These are phyloP conservation scores for Ailuropoda melanoleuca DNA, from an alignment of 2,113 vertebrate species.

Conservation along the genomic window DNA sequence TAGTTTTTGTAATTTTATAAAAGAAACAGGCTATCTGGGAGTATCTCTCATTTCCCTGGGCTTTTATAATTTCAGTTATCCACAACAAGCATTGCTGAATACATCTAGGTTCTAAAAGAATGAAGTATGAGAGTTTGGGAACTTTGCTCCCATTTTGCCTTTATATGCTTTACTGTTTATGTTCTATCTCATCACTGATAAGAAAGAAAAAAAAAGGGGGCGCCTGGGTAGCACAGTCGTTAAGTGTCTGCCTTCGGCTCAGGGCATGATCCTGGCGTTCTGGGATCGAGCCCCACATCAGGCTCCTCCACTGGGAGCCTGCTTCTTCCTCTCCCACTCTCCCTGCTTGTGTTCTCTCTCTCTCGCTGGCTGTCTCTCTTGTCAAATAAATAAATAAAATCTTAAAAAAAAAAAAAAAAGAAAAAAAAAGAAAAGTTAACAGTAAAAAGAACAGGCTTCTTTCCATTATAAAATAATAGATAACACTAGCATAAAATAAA, in stretches of 20 bases:
- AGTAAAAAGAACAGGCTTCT: not conserved
- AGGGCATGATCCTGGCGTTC: too few species aligned
- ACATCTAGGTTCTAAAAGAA: not conserved
- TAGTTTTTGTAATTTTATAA: not conserved
- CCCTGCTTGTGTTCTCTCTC: too few species aligned
- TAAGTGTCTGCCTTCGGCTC: too few species aligned
- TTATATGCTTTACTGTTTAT: not conserved
- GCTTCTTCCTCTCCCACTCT: too few species aligned
- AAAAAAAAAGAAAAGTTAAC: not conserved
- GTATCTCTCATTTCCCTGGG: not conserved
- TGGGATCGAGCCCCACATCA: too few species aligned
- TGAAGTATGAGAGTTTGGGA: not conserved
- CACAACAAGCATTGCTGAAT: not conserved
- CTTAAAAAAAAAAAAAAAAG: too few species aligned
- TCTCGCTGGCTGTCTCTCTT: too few species aligned
- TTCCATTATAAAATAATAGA: not conserved
- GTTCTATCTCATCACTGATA: not conserved
- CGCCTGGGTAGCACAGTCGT: too few species aligned
- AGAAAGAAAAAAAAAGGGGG: not conserved
- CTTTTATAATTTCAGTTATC: not conserved
- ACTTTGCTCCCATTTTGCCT: not conserved
- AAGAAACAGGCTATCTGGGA: not conserved
- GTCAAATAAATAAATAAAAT: too few species aligned
- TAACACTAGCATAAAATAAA: not conserved
- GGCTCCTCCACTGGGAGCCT: too few species aligned